phyloP scores from a whole-genome alignment of 2,888 invertebrate species.

The Philonicus albiceps region DNA sequence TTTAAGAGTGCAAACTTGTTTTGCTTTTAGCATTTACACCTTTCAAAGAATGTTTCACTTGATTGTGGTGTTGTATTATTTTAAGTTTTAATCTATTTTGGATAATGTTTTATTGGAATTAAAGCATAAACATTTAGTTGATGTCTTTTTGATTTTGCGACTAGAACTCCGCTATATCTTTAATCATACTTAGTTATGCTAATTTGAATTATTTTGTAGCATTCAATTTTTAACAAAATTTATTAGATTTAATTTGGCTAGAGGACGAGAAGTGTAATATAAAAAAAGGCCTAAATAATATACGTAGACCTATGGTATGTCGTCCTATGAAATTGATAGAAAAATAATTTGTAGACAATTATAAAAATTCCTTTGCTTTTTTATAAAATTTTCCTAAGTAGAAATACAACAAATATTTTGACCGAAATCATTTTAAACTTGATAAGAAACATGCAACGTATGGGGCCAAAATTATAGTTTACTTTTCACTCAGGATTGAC shows the following conservation, averaged over 20 bases:
- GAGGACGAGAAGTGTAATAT: not conserved
- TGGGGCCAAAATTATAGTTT: not conserved
- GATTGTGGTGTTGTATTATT: not conserved
- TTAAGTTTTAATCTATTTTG: not conserved
- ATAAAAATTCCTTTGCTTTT: not conserved
- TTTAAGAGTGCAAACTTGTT: not conserved
- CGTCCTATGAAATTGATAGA: no score
- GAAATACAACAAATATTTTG: not conserved
- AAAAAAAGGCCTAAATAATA: no score
- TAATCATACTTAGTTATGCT: not conserved
- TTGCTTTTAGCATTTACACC: not conserved
- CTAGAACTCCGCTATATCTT: not conserved
- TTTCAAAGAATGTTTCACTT: not conserved
- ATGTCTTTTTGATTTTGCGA: not conserved
- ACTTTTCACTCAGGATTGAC: not conserved
- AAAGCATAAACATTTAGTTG: not conserved
- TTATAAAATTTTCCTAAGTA: not conserved
- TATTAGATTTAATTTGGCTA: not conserved
- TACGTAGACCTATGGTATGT: not conserved
- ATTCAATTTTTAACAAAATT: not conserved
- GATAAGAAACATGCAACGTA: not conserved
- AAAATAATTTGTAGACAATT: not conserved
- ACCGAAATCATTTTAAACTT: not conserved
- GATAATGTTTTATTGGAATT: not conserved
- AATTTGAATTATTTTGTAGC: not conserved